Evolutionary conservation across 2,888 invertebrate species (phyloP), one percentile per base, ranked within the genome.

Genomic region (Dolichomitus sp.): DNA sequence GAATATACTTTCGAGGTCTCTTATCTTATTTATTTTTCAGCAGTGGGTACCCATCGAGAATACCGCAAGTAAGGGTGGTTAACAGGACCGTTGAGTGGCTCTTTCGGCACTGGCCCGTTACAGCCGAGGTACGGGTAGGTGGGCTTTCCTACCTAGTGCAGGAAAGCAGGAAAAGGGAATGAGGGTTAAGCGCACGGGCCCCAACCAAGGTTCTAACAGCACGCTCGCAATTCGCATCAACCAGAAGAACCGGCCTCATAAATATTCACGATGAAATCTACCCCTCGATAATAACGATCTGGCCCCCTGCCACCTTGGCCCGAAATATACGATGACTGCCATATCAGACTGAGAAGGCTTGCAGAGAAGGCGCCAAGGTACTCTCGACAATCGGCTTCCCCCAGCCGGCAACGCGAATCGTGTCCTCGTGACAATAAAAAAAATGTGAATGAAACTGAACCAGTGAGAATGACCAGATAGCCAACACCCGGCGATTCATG

Each of bases 211-310:
- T 66, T 42, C 70, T 11, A 40, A 78, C 78, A 79, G 61, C 70
- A 75, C 59, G 75, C 75, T 65, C 74, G 33, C 14, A 42, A 74
- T 37, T 74, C 52, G 75, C 75, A 66, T 86, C 81, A 88, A 88
- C 87, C 87, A 72, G 80, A 88, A 89, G 88, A 87, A 75, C 88
- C 87, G 85, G 85, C 87, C 89, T 93, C 91, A 93, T 93, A 91
- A 92, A 93, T 93, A 93, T 93, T 93, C 92, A 93, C 90, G 91
- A 92, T 92, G 91, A 92, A 93, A 93, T 93, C 92, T 92, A 93
- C 90, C 91, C 92, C 90, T 92, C 92, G 92, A 93, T 93, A 93
- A 93, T 93, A 93, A 92, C 91, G 89, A 91, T 83, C 82, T 79
- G 48, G 75, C 54, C 73, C 52, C 72, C 68, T 73, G 52, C 72